Evolutionary conservation across 2,888 invertebrate species (phyloP).

Genomic region (Cryptocephalus primarius): DNA sequence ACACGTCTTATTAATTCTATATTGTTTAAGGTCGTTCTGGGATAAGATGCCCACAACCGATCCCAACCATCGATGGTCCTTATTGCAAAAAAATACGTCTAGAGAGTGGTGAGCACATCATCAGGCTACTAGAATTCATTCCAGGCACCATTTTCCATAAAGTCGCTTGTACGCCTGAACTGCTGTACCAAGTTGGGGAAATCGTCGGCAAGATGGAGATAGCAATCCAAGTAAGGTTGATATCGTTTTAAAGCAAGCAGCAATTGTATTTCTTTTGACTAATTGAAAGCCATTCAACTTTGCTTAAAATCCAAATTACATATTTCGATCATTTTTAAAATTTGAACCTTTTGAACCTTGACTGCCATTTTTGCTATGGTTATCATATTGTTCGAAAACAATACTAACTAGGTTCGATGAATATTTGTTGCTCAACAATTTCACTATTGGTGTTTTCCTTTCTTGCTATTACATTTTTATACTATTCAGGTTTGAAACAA

Average conservation of each 20-base stretch:
- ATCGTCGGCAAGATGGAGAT: conserved; percentile 59
- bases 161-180: conserved; percentile 46
- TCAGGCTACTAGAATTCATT: conserved; percentile 65
- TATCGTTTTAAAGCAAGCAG: neutral
- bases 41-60: conserved; percentile 58
- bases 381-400: no score
- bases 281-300: neutral
- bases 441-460: no score
- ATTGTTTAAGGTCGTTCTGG: conserved; percentile 33
- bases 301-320: no score
- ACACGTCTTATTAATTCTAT: no score
- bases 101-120: conserved; percentile 47
- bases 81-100: conserved; percentile 47
- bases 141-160: conserved; percentile 60
- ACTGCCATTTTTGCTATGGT: no score
- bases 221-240: conserved; percentile 48
- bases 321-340: no score
- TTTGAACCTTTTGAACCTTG: no score
- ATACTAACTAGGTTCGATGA: no score
- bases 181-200: conserved; percentile 63
- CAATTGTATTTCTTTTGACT: neutral
- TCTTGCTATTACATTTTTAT: no score
- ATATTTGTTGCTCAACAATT: no score
- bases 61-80: conserved; percentile 55
- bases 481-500: no score